phyloP scores from a whole-genome alignment of 2,888 invertebrate genomes.

The Lymantria dispar region DNA sequence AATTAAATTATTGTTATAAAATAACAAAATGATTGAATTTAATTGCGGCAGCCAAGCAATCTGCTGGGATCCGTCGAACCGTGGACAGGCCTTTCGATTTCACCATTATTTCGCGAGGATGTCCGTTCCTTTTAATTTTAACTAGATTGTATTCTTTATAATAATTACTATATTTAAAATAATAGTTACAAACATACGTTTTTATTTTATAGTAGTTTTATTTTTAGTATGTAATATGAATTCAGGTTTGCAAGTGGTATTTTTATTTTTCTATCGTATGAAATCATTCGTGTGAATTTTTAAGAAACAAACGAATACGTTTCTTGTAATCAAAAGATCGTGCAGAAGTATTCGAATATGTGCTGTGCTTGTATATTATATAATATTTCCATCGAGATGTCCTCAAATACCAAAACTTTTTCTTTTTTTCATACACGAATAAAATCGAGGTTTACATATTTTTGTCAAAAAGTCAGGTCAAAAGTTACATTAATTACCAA shows the following conservation, averaged over 20 bases:
- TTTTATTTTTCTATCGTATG: not conserved
- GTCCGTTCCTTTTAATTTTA: conserved; percentile 28
- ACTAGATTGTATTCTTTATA: conserved; percentile 1
- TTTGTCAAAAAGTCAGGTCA: no score
- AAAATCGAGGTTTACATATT: no score
- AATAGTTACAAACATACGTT: not conserved
- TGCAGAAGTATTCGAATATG: no score
- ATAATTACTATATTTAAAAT: not conserved
- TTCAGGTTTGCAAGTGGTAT: not conserved
- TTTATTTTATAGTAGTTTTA: not conserved
- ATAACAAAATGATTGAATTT: conserved; percentile 4
- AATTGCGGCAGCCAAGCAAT: conserved; percentile 17
- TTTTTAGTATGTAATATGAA: not conserved
- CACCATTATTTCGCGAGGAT: conserved; percentile 21
- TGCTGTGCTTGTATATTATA: no score
- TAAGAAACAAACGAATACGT: no score
- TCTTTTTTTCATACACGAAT: no score
- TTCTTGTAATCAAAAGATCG: no score
- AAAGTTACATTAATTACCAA: no score
- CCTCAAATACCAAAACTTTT: no score
- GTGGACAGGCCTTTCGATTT: conserved; percentile 22
- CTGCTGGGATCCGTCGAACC: conserved; percentile 18
- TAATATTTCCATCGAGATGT: no score
- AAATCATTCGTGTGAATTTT: no score
- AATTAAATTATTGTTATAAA: conserved; percentile 6